A percentile compares a stretch with the other conserved stretches of the same genome.
phyloP scores from a whole-genome alignment of 2,888 invertebrate genomes.

The Tetragonisca angustula region DNA sequence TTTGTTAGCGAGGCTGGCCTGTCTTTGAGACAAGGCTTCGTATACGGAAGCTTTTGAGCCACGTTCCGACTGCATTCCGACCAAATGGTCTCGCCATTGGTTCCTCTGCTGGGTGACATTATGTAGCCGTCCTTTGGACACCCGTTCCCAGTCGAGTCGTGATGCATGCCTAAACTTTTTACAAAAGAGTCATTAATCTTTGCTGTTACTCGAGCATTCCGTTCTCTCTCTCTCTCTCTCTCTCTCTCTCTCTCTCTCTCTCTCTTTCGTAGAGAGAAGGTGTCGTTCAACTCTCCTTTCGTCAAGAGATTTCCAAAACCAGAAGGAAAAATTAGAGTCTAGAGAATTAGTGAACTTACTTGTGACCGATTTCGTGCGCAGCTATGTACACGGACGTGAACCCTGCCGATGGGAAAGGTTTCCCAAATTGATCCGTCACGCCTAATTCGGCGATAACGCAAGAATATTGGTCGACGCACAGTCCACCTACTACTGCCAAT shows the following conservation, averaged over 20 bases:
- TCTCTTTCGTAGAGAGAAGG: too few relatives aligned
- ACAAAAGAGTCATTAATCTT: not conserved
- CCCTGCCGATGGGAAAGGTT: constrained; percentile 93
- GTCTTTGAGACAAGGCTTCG: constrained; percentile 86
- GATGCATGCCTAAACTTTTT: constrained; percentile 91
- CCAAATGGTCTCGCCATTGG: constrained; percentile 92
- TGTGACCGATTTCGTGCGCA: constrained; percentile 94
- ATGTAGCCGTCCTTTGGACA: constrained; percentile 92
- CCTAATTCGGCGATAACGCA: constrained; percentile 93
- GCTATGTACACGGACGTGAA: constrained; percentile 93
- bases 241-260: too few relatives aligned
- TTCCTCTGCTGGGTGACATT: constrained; percentile 93
- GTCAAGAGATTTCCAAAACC: not conserved
- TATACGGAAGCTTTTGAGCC: constrained; percentile 83
- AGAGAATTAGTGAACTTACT: constrained; percentile 86
- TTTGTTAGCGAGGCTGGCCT: constrained; percentile 81
- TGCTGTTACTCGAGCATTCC: not conserved
- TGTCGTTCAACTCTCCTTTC: not conserved
- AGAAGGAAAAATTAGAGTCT: not conserved
- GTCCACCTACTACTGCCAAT: constrained; percentile 91
- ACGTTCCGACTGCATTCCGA: constrained; percentile 90
- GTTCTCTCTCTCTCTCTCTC: not conserved
- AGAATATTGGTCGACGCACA: constrained; percentile 89
- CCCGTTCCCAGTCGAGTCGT: constrained; percentile 89
- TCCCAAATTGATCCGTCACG: constrained; percentile 89